Evolutionary conservation across 2,888 invertebrate species (phyloP).

Genomic region (Beris morrisii): DNA sequence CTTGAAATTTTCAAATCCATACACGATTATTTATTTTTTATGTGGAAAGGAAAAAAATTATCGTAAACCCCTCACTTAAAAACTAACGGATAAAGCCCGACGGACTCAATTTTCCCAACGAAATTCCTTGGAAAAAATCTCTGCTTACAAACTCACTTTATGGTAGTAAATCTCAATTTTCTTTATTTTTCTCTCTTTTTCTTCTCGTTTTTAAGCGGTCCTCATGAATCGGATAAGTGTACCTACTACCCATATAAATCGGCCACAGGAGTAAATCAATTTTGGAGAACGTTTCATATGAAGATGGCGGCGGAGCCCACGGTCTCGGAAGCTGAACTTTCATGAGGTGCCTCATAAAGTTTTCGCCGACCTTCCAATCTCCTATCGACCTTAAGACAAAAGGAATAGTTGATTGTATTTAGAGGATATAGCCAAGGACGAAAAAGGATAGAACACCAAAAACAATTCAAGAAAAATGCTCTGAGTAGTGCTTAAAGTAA

Average conservation of each 20-base stretch:
- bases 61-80: too few species aligned
- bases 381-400: slow-evolving; percentile 11
- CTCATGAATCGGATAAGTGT: neutral
- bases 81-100: too few species aligned
- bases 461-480: slow-evolving; percentile 8
- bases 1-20: too few species aligned
- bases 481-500: slow-evolving; percentile 29
- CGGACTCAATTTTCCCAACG: too few species aligned
- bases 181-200: too few species aligned
- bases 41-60: too few species aligned
- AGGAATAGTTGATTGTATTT: slow-evolving; percentile 1
- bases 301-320: neutral
- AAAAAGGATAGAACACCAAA: neutral
- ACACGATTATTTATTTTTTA: too few species aligned
- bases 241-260: slow-evolving; percentile 7
- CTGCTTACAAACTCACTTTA: slow-evolving; percentile 1
- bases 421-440: neutral
- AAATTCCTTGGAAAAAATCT: too few species aligned
- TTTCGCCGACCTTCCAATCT: neutral
- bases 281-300: neutral
- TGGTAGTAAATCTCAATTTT: neutral
- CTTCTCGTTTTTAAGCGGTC: too few species aligned
- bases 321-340: neutral
- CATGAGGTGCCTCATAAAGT: neutral
- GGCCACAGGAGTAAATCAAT: neutral